phyloP scores from a whole-genome alignment of 2,797 vertebrate species.

The Chloroceryle amazona region DNA sequence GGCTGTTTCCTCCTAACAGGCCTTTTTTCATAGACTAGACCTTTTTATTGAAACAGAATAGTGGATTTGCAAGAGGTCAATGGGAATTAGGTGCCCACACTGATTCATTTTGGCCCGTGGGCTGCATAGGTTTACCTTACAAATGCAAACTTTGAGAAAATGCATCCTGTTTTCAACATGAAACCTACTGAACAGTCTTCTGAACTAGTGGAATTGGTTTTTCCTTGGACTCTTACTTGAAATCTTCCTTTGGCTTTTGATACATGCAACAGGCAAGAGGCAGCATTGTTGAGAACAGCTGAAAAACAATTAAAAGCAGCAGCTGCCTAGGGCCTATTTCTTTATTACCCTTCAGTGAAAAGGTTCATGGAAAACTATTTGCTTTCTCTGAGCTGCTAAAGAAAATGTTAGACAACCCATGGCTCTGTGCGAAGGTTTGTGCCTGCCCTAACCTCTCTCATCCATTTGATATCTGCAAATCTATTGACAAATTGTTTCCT shows the following conservation, averaged over 20 bases:
- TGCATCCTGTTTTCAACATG: not conserved
- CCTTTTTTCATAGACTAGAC: not conserved
- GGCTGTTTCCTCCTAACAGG: not conserved
- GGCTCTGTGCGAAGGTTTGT: constrained; percentile 12
- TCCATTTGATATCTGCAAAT: constrained; percentile 55
- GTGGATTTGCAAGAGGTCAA: not conserved
- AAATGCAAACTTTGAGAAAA: not conserved
- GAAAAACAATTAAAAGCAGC: constrained; percentile 44
- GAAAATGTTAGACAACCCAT: constrained; percentile 37
- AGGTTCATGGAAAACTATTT: constrained; percentile 61
- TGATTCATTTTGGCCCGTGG: not conserved
- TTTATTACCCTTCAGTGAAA: constrained; percentile 56
- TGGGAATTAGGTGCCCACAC: not conserved
- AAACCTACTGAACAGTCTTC: not conserved
- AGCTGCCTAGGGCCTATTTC: constrained; percentile 46
- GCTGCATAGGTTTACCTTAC: not conserved
- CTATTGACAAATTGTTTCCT: constrained; percentile 62
- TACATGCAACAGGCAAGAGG: not conserved
- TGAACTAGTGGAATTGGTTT: not conserved
- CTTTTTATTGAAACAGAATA: not conserved
- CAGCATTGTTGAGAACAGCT: not conserved
- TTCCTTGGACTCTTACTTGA: not conserved
- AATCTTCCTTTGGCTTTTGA: not conserved
- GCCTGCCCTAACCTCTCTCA: not conserved
- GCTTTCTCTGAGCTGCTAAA: constrained; percentile 40